phyloP scores from a whole-genome alignment of 2,888 invertebrate genomes.

The Anaspis maculata region DNA sequence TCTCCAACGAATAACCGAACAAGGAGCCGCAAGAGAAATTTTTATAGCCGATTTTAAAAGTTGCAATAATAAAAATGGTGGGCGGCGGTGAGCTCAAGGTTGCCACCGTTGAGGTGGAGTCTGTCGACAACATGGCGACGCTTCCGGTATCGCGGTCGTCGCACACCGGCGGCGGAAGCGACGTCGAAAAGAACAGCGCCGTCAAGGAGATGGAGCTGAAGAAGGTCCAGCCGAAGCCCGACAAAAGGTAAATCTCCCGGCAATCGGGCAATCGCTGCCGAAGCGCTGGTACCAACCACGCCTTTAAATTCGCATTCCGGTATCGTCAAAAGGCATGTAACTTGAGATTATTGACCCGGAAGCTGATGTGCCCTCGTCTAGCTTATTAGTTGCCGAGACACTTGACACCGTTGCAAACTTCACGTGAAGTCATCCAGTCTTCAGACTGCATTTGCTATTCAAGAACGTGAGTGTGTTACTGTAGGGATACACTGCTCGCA shows the following conservation, averaged over 20 bases:
- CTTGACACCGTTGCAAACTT: no score
- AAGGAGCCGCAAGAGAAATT: slow-evolving; percentile 4
- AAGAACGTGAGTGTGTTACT: no score
- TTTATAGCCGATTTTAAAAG: slow-evolving; percentile 9
- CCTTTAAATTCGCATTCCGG: no score
- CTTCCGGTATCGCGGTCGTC: slow-evolving; percentile 72
- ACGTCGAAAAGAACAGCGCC: slow-evolving; percentile 74
- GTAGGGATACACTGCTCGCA: no score
- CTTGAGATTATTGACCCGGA: no score
- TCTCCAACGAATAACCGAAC: slow-evolving; percentile 24
- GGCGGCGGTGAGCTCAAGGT: slow-evolving; percentile 77
- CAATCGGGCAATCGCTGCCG: no score
- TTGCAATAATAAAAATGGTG: slow-evolving; percentile 42
- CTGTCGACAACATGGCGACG: slow-evolving; percentile 83
- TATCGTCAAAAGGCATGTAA: no score
- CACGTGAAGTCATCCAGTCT: no score
- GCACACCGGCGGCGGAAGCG: slow-evolving; percentile 58
- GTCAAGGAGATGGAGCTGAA: slow-evolving; percentile 84
- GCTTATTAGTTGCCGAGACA: no score
- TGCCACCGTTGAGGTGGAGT: slow-evolving; percentile 80
- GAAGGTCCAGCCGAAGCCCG: slow-evolving; percentile 75
- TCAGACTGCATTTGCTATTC: no score
- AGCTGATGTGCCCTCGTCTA: no score
- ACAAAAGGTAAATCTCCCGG: slow-evolving; percentile 86
- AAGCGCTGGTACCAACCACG: no score